These are phyloP conservation scores for Trichogramma dendrolimi DNA, from an alignment of 2,888 invertebrate species.

Conservation along the genomic window DNA sequence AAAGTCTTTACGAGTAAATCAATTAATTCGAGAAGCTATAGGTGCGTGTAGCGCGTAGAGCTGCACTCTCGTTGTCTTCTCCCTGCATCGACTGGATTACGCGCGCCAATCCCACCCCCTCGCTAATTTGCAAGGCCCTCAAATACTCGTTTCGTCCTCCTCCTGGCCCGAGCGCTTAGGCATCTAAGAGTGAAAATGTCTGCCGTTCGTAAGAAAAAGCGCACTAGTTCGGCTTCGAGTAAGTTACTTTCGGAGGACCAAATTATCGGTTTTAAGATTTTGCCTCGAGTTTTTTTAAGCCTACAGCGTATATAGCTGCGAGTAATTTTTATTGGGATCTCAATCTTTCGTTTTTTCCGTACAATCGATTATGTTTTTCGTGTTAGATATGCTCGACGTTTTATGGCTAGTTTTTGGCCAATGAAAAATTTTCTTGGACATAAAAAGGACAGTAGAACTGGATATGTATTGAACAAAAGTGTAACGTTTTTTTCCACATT, in stretches of 20 bases:
- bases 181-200: conserved; percentile 7
- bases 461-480: no score
- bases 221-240: conserved; percentile 27
- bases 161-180: conserved; percentile 16
- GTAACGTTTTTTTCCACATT: no score
- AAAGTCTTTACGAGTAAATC: no score
- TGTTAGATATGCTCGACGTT: no score
- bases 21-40: no score
- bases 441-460: no score
- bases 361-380: no score
- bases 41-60: no score
- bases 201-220: conserved; percentile 21
- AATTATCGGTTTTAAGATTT: conserved; percentile 21
- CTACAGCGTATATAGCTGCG: background rate
- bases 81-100: conserved; percentile 41
- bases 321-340: conserved; percentile 22
- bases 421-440: no score
- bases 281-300: conserved; percentile 13
- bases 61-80: background rate
- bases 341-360: conserved; percentile 13
- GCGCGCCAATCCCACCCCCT: conserved; percentile 43
- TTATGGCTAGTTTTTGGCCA: no score
- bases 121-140: conserved; percentile 51
- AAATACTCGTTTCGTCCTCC: conserved; percentile 34
- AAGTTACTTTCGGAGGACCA: conserved; percentile 24